Base-by-base conservation (phyloP, 2,888 invertebrate genomes). In the Germaria angustata region DNA sequence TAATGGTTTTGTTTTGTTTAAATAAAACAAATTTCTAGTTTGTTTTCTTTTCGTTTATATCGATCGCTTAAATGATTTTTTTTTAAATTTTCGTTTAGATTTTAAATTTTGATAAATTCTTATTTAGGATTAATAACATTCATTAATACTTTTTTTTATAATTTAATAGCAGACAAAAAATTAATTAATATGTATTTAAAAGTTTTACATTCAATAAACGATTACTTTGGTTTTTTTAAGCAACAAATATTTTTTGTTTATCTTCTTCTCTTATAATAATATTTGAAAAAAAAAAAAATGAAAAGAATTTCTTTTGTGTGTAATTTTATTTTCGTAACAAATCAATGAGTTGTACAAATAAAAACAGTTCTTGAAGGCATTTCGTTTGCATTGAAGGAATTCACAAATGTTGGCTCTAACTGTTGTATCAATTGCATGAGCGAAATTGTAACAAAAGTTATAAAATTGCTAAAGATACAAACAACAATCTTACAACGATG, bases 281-380 rank as follows among this genome's bases (percentile, higher is more conserved):
- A 77, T 85, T 79, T 57, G 2, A 51, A 61, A 17, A 28, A 15
- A 57, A 20, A 41, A 59, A 28, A 34, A 34, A 28, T 6, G 6
- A 5, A 28, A 76, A 49, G 11, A 20, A 41, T 51, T 68, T 53
- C 15, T 34, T 61, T 5, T 24, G 22, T 32, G 15, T 39, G 15
- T 49, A 49, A 17, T 39, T 41, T 49, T 46, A 7, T 2, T 51
- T 66, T 41, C 51, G 32, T 63, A 69, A 49, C 20, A 53, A 75
- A 69, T 53, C 36, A 13, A 66, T 73, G 22, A 68, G 44, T 73
- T 80, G 51, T 80, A 76, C 69, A 63, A 61, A 77, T n/a, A n/a
- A n/a, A 65, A 65, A 65, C 65, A 39, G 13, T 71, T 71, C 17
- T 66, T 77, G 66, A 81, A 81, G 81, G 81, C 81, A 81, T 81